A percentile compares a stretch with the other conserved stretches of the same genome.
phyloP scores from a whole-genome alignment of 2,113 vertebrate genomes.

The Todiramphus chloris region DNA sequence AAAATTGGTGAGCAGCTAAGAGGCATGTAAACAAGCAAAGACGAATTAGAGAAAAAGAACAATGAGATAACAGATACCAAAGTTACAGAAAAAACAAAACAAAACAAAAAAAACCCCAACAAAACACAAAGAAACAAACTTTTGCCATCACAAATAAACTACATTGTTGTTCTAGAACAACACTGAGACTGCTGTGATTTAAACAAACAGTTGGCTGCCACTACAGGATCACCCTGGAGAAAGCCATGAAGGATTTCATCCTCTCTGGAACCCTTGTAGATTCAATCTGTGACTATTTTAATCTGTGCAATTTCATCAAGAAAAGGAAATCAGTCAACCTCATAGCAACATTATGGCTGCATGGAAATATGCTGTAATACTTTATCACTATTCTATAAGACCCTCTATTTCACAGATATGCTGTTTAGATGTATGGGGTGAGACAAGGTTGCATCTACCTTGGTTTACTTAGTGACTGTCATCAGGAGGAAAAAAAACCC shows the following conservation, averaged over 20 bases:
- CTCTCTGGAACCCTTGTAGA: not conserved
- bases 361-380: not conserved
- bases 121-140: no score
- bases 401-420: not conserved
- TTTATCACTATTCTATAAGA: not conserved
- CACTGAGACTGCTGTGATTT: accelerated
- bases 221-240: not conserved
- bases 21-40: not conserved
- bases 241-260: not conserved
- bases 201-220: not conserved
- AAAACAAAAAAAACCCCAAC: not conserved
- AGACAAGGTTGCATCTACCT: not conserved
- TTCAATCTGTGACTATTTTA: not conserved
- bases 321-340: not conserved
- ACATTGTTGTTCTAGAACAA: not conserved
- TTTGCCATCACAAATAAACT: not conserved
- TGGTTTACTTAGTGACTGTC: not conserved
- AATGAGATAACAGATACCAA: not conserved
- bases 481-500: not conserved
- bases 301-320: not conserved
- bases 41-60: not conserved
- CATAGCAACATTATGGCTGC: not conserved
- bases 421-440: not conserved
- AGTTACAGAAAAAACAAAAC: not conserved
- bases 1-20: not conserved